A percentile compares a stretch with the other conserved stretches of the same genome.
Conservation (phyloP, 2,888 invertebrate genomes). For the Sarcophaga rosellei region DNA sequence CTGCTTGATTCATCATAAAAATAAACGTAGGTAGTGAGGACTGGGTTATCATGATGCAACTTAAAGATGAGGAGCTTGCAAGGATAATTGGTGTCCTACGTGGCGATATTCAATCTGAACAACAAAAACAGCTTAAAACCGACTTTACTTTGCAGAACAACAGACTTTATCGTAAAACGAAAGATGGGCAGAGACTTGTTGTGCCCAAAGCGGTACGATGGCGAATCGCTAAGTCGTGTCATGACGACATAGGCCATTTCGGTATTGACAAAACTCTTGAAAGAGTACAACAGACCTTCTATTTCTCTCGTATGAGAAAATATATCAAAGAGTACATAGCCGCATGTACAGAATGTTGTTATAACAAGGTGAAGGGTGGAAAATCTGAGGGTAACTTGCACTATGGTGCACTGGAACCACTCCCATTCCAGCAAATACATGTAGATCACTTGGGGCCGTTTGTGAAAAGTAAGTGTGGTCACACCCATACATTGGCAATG, state of each 20-base stretch:
- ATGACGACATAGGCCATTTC: background rate
- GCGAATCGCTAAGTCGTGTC: constrained; percentile 4
- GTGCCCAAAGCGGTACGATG: background rate
- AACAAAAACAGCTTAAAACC: background rate
- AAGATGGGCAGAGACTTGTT: background rate
- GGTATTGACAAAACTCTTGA: background rate
- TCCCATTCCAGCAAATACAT: constrained; percentile 12
- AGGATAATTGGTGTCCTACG: background rate
- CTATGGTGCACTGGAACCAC: background rate
- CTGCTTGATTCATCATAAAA: background rate
- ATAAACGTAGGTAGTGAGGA: background rate
- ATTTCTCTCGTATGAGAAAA: background rate
- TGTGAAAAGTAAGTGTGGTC: background rate
- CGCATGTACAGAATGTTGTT: constrained; percentile 12
- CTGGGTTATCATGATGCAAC: background rate
- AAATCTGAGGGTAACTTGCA: constrained; percentile 18
- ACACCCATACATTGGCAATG: constrained; percentile 6
- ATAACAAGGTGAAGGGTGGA: constrained; percentile 25
- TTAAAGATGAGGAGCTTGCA: background rate
- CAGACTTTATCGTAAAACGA: background rate
- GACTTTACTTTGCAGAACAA: background rate
- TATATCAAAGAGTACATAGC: constrained; percentile 15
- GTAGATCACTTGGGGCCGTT: constrained; percentile 6
- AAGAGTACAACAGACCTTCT: background rate
- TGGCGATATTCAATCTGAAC: constrained; percentile 21